Evolutionary conservation across 2,797 vertebrate genomes (phyloP), one percentile per base, ranked within the genome.

Genomic region (Prunella strophiata): DNA sequence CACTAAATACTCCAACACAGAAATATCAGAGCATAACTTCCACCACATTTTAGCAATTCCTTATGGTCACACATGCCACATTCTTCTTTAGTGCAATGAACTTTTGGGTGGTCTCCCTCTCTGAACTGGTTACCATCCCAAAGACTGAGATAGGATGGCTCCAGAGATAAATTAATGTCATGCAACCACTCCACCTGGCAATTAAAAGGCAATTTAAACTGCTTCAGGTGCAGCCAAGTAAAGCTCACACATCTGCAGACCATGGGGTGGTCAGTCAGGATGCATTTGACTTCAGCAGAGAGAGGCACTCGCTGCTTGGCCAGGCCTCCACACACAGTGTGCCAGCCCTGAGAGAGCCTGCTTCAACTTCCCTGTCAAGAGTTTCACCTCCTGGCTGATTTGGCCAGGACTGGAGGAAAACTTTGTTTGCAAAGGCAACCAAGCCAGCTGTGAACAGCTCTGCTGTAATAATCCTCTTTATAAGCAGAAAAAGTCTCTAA

Each of bases 401-500:
- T 92, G 78, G 38, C 50, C 29, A n/a, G 7, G 45, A 38, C 30
- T 65, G 42, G 89, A 93, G 68, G 75, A 92, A 93, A 83, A 54
- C 16, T 42, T 8, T 19, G 14, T 63, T 91, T 87, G 42, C 50
- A 83, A 72, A 77, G 50, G 34, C 55, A 92, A 47, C 32, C 7
- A 67, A 87, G 34, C 22, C 67, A 89, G 65, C 58, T 95, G 52
- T 62, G 58, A 93, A 78, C 13, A 74, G 57, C 43, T 93, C 45
- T 82, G 16, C 42, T 65, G 51, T 51, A 92, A 85, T 85, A 85
- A 91, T 88, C 36, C 43, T 71, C 55, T 90, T 89, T 71, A 23
- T 45, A 88, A 70, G 51, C 17, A 83, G 71, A 91, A 94, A 93
- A 91, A 92, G 16, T 54, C 42, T 88, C 81, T 85, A 47, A 95